Conservation (phyloP, 2,113 vertebrate species). For the Chrysochloris asiatica region DNA sequence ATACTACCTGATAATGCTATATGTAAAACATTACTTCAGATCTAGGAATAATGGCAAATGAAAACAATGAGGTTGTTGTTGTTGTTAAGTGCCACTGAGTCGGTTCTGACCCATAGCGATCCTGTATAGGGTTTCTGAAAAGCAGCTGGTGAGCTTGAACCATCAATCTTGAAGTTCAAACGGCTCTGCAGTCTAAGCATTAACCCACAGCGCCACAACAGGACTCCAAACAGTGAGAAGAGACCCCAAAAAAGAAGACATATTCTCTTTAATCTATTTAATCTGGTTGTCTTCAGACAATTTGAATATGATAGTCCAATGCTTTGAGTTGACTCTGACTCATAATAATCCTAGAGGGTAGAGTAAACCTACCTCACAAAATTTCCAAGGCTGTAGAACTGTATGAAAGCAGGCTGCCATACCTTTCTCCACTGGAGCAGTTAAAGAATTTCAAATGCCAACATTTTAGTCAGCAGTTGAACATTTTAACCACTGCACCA, state of each 20-base stretch:
- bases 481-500: not conserved
- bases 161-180: too few relatives aligned
- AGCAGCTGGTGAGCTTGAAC: too few relatives aligned
- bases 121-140: too few relatives aligned
- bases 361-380: not conserved
- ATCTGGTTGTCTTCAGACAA: not conserved
- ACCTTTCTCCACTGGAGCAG: not conserved
- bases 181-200: too few relatives aligned
- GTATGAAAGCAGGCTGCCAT: not conserved
- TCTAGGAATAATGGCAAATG: not conserved
- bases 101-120: too few relatives aligned
- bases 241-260: not conserved
- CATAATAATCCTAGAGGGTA: not conserved
- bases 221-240: not conserved
- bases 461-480: not conserved
- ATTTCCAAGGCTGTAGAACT: not conserved
- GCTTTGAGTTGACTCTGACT: not conserved
- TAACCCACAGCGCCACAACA: too few relatives aligned
- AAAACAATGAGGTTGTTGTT: not conserved
- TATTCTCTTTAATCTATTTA: not conserved
- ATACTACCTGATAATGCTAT: not conserved
- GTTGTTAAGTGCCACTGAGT: too few relatives aligned
- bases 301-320: not conserved
- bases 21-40: not conserved
- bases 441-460: not conserved